These are phyloP conservation scores for Tragulus kanchil DNA, from an alignment of 2,113 vertebrate genomes.

Conservation along the genomic window DNA sequence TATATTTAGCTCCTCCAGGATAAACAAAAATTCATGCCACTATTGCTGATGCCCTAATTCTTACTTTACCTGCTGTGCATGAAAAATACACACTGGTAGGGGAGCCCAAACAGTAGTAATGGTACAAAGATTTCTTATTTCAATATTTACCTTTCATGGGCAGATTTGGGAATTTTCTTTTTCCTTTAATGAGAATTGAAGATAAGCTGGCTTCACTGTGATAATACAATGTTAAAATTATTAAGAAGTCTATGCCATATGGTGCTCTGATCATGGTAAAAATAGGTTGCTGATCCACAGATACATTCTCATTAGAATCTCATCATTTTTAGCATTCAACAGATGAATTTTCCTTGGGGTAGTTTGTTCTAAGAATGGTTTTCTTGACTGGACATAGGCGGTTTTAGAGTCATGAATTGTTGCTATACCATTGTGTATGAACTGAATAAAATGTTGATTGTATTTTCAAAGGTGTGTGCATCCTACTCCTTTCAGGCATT, in stretches of 20 bases:
- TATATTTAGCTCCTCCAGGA: conserved; percentile 51
- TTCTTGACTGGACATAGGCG: conserved; percentile 45
- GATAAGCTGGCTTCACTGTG: conserved; percentile 46
- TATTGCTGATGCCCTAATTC: conserved; percentile 54
- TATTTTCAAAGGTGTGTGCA: conserved; percentile 9
- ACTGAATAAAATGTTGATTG: conserved; percentile 12
- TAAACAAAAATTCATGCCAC: conserved; percentile 60
- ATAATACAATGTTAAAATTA: conserved; percentile 65
- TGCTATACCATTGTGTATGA: not conserved
- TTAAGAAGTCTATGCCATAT: conserved; percentile 42
- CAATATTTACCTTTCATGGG: conserved; percentile 70
- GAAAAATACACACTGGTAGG: conserved; percentile 29
- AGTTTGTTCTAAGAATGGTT: conserved; percentile 60
- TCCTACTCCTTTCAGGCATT: conserved; percentile 1
- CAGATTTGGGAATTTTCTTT: conserved; percentile 50
- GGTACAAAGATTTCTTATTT: conserved; percentile 47
- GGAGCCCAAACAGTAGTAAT: conserved; percentile 51
- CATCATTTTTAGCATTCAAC: conserved; percentile 62
- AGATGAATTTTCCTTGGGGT: conserved; percentile 1
- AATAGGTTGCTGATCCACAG: conserved; percentile 68
- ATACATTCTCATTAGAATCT: conserved; percentile 73
- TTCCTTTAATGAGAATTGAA: conserved; percentile 71
- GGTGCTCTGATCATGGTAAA: conserved; percentile 59
- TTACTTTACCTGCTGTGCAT: conserved; percentile 67
- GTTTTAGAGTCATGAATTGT: conserved; percentile 51